Percentiles rank a stretch among this genome's conserved stretches.
These are phyloP conservation scores for Centrocercus urophasianus DNA, from an alignment of 2,113 vertebrate genomes.

Conservation along the genomic window DNA sequence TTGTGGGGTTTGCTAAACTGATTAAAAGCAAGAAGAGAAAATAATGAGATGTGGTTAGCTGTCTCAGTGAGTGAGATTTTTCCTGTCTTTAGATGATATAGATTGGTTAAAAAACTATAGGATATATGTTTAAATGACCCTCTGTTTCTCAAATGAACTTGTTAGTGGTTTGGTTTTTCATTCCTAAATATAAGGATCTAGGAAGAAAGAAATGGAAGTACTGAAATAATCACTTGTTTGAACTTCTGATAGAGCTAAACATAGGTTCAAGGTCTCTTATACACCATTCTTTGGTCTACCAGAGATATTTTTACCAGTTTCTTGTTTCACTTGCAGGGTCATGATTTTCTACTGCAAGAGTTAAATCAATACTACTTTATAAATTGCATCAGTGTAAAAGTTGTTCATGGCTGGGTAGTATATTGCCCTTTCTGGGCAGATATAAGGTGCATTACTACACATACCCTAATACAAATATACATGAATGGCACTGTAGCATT, in stretches of 20 bases:
- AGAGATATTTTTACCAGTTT: conserved; percentile 7
- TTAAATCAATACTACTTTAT: conserved; percentile 55
- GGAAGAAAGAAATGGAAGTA: background rate
- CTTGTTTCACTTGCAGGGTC: background rate
- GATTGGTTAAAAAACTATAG: background rate
- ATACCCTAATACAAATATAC: conserved; percentile 5
- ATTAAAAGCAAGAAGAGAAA: background rate
- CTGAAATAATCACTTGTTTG: background rate
- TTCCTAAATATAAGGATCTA: background rate
- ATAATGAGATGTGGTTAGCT: background rate
- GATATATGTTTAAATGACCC: background rate
- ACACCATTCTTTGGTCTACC: background rate
- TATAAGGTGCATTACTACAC: conserved; percentile 18
- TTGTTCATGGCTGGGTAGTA: conserved; percentile 13
- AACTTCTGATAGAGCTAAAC: background rate
- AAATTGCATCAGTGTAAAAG: conserved; percentile 35
- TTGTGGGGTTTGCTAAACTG: background rate
- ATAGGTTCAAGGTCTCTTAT: background rate
- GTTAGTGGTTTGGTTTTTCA: background rate
- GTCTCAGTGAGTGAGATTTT: background rate
- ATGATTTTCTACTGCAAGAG: conserved; percentile 15
- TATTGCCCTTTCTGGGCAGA: conserved; percentile 24
- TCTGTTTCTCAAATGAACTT: background rate
- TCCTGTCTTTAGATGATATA: background rate
- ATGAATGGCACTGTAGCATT: background rate